Conservation (phyloP, 2,888 invertebrate genomes). For the Eupithecia exiguata region DNA sequence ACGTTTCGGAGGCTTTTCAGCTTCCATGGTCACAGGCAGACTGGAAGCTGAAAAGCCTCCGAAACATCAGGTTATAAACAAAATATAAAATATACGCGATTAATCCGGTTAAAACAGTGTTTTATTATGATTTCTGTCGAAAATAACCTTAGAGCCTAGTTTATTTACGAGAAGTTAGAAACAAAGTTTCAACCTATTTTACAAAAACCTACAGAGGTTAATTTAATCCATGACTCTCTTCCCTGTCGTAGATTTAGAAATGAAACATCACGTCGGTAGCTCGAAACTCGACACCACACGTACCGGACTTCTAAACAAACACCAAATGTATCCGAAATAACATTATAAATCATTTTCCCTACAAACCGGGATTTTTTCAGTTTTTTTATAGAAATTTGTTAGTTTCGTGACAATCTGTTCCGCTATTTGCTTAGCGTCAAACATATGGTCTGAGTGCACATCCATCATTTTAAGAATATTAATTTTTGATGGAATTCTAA, state of each 20-base stretch:
- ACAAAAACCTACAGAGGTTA: background rate
- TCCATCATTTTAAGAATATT: constrained; percentile 74
- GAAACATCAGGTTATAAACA: no score
- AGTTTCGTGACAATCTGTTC: constrained; percentile 82
- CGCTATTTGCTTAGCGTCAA: constrained; percentile 82
- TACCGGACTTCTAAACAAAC: constrained; percentile 66
- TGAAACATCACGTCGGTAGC: constrained; percentile 57
- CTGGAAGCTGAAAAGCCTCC: no score
- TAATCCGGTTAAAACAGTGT: no score
- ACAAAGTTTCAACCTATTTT: background rate
- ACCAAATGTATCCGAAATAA: constrained; percentile 79
- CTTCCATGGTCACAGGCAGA: no score
- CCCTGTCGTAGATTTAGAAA: constrained; percentile 44
- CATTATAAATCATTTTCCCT: constrained; percentile 80
- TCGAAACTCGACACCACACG: constrained; percentile 65
- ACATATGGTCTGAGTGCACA: constrained; percentile 71
- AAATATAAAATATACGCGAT: no score
- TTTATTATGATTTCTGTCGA: no score
- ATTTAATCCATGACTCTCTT: constrained; percentile 3
- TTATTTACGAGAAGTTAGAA: no score
- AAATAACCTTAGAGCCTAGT: no score
- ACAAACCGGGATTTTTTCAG: constrained; percentile 65
- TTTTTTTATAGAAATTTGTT: constrained; percentile 77
- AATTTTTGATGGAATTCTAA: constrained; percentile 61
- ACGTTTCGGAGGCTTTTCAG: no score